Evolutionary conservation across 1,140 invertebrate species (phyloP).

Genomic region (Drosophila gunungcola): DNA sequence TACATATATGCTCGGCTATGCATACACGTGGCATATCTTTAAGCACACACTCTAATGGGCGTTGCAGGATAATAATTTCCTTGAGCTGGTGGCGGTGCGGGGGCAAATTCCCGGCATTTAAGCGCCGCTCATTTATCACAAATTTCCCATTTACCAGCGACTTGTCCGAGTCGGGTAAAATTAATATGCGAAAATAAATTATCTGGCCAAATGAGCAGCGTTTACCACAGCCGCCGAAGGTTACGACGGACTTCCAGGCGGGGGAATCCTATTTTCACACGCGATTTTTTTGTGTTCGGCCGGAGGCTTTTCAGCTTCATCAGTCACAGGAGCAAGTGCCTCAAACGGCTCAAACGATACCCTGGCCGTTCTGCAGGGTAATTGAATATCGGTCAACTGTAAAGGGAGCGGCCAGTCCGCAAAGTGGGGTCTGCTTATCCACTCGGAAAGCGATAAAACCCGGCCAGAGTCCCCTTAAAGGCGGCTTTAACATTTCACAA

Average conservation of each 20-base stretch:
- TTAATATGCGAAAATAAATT: slow-evolving; percentile 84
- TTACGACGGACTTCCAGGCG: not conserved
- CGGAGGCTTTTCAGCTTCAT: slow-evolving; percentile 75
- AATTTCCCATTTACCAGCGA: slow-evolving; percentile 71
- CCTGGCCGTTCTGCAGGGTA: slow-evolving; percentile 53
- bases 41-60: slow-evolving; percentile 28
- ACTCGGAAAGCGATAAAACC: slow-evolving; percentile 77
- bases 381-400: slow-evolving; percentile 81
- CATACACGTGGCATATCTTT: slow-evolving; percentile 49
- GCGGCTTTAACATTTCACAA: slow-evolving; percentile 12
- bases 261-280: slow-evolving; percentile 61
- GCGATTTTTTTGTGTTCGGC: slow-evolving; percentile 60
- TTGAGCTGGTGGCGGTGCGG: slow-evolving; percentile 11
- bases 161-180: slow-evolving; percentile 62
- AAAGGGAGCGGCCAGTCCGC: slow-evolving; percentile 24
- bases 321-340: slow-evolving; percentile 64
- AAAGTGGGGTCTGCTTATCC: slow-evolving; percentile 22
- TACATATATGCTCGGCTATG: slow-evolving; percentile 23
- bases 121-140: slow-evolving; percentile 79
- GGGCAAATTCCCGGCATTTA: slow-evolving; percentile 56
- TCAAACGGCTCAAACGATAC: slow-evolving; percentile 39
- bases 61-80: slow-evolving; percentile 70
- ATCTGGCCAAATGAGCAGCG: slow-evolving; percentile 79
- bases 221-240: slow-evolving; percentile 47
- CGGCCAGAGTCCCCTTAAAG: slow-evolving; percentile 37